Evolutionary conservation across 2,113 vertebrate species (phyloP).

Genomic region (Aspiorhynchus laticeps): DNA sequence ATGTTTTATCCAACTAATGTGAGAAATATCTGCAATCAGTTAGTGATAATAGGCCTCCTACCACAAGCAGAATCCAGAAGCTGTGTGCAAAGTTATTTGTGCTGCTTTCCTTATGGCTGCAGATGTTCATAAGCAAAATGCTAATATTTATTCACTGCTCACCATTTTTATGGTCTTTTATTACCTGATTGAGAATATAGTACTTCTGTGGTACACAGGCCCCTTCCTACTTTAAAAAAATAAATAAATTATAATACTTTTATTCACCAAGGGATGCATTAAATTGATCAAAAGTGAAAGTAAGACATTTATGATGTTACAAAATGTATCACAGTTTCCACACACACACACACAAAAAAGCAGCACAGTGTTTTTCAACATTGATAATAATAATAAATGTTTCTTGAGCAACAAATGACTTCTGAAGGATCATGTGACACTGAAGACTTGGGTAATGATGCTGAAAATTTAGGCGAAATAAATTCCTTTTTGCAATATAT

Average conservation of each 20-base stretch:
- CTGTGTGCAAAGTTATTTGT: not conserved
- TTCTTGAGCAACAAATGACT: not conserved
- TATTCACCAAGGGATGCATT: not conserved
- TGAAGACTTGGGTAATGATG: not conserved
- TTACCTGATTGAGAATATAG: not conserved
- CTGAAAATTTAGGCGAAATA: too few species aligned
- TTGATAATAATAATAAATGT: too few species aligned
- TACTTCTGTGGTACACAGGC: not conserved
- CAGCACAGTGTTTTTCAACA: too few species aligned
- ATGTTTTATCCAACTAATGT: slow-evolving; percentile 18
- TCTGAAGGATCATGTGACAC: not conserved
- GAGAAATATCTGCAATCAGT: slow-evolving; percentile 15
- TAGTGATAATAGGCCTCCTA: not conserved
- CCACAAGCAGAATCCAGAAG: not conserved
- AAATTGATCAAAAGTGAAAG: too few species aligned
- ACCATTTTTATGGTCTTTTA: not conserved
- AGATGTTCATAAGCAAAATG: slow-evolving; percentile 9
- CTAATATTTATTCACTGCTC: not conserved
- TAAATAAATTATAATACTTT: too few species aligned
- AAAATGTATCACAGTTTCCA: too few species aligned
- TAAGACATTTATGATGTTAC: too few species aligned
- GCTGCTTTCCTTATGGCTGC: not conserved
- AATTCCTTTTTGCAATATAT: not conserved
- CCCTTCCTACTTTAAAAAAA: too few species aligned
- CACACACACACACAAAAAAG: too few species aligned